A percentile compares a stretch with the other conserved stretches of the same genome.
Evolutionary conservation across 2,888 invertebrate genomes (phyloP).

Genomic region (Lasius fuliginosus): DNA sequence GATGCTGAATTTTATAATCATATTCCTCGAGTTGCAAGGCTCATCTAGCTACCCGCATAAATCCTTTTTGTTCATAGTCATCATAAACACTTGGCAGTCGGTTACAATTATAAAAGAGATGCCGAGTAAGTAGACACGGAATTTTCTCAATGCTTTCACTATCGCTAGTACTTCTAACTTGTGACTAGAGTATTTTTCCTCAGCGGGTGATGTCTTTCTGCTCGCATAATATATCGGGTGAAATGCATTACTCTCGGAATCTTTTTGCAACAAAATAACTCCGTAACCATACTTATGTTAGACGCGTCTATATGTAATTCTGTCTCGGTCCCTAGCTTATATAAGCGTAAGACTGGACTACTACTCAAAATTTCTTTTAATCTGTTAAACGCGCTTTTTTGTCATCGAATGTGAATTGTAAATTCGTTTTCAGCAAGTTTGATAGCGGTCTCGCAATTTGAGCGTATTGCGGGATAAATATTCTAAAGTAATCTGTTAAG

Average conservation of each 20-base stretch:
- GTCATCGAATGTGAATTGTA: neutral
- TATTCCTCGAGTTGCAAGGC: no score
- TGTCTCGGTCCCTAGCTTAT: neutral
- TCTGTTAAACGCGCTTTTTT: neutral
- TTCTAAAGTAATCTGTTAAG: no score
- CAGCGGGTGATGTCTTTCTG: neutral
- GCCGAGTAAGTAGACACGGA: neutral
- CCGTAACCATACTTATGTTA: neutral
- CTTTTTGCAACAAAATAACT: slow-evolving; percentile 39
- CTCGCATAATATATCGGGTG: slow-evolving; percentile 20
- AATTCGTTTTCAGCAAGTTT: neutral
- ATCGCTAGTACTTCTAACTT: no score
- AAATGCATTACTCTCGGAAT: slow-evolving; percentile 32
- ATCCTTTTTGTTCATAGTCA: neutral
- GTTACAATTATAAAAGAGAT: neutral
- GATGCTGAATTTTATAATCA: no score
- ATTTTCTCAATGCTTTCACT: no score
- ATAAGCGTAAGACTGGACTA: neutral
- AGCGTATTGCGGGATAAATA: no score
- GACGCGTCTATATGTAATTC: neutral
- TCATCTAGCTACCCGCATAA: no score
- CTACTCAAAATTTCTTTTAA: neutral
- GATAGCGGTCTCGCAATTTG: neutral
- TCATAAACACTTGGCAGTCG: no score
- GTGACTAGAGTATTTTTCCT: neutral